A percentile compares a stretch with the other conserved stretches of the same genome.
Conservation (phyloP, 2,797 vertebrate species). For the Betta splendens region DNA sequence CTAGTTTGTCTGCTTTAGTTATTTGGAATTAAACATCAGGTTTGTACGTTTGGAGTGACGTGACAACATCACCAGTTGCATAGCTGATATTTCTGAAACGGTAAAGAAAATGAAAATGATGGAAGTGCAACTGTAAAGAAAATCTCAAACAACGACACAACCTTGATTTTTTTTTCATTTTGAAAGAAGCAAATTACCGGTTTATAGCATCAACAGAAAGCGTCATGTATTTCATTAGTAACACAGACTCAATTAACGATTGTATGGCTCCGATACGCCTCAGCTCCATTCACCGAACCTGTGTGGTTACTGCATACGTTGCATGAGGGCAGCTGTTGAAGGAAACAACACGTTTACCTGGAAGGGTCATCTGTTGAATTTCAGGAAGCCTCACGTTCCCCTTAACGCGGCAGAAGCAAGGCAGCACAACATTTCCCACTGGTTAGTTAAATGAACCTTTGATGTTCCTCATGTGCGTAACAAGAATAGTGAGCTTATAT, state of each 20-base stretch:
- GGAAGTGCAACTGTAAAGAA: no score
- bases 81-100: no score
- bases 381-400: slow-evolving; percentile 41
- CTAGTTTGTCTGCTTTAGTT: slow-evolving; percentile 3
- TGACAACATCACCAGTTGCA: slow-evolving; percentile 6
- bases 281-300: neutral
- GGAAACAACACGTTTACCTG: slow-evolving; percentile 33
- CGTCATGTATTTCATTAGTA: neutral
- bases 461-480: slow-evolving; percentile 1
- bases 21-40: slow-evolving; percentile 15
- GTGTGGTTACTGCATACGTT: neutral
- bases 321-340: neutral
- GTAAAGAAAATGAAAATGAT: no score
- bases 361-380: slow-evolving; percentile 50
- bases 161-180: slow-evolving; percentile 10
- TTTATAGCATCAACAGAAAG: slow-evolving; percentile 12
- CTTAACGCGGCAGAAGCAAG: slow-evolving; percentile 61
- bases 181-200: neutral
- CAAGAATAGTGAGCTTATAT: neutral
- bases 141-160: neutral
- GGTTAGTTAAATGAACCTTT: slow-evolving; percentile 26
- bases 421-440: slow-evolving; percentile 22
- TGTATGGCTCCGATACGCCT: neutral
- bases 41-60: slow-evolving; percentile 10
- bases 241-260: neutral